Evolutionary conservation across 1,140 invertebrate species (phyloP), one percentile per base, ranked within the genome.

Genomic region (Drosophila busckii): DNA sequence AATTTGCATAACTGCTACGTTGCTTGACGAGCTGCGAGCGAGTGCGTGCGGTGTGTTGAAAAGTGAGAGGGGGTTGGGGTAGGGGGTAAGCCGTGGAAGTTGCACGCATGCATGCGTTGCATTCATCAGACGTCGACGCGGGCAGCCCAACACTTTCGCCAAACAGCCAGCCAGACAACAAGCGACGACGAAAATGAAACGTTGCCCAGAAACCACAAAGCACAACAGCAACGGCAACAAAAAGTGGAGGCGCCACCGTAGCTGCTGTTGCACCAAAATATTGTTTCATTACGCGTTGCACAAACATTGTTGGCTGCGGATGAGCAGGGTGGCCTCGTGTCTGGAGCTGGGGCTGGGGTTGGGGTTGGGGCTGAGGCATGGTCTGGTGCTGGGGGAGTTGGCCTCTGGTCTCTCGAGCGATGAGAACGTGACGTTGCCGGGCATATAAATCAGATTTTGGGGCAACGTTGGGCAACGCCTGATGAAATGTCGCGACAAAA

Each of bases 361-460:
- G n/a, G n/a, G 42, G 44, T 55, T 42, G 29, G 32, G 29, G 16
- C 25, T 41, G n/a, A n/a, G n/a, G n/a, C n/a, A n/a, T n/a, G n/a
- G n/a, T 22, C 44, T 63, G 53, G 13, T 56, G 17, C 22, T 49
- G 9, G n/a, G n/a, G n/a, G n/a, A n/a, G n/a, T n/a, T n/a, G n/a
- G n/a, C 48, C 44, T 55, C 41, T 38, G 32, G 29, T 29, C 25
- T 41, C 25, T 22, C 19, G 40, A 49, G 38, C 32, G 42, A 6
- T 29, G 40, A 15, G 42, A 48, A 78, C 71, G 71, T 67, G 62
- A 78, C 70, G 71, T 80, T 75, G 60, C 53, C 63, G 54, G 60
- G 73, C 73, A 82, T 80, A 80, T 80, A 80, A 80, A 80, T 80
- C 73, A 80, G 73, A 80, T 80, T 80, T 80, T 73, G 46, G 48